Percentiles rank a stretch among this genome's conserved stretches.
Evolutionary conservation across 2,113 vertebrate species (phyloP).

Genomic region (Rallus limicola): DNA sequence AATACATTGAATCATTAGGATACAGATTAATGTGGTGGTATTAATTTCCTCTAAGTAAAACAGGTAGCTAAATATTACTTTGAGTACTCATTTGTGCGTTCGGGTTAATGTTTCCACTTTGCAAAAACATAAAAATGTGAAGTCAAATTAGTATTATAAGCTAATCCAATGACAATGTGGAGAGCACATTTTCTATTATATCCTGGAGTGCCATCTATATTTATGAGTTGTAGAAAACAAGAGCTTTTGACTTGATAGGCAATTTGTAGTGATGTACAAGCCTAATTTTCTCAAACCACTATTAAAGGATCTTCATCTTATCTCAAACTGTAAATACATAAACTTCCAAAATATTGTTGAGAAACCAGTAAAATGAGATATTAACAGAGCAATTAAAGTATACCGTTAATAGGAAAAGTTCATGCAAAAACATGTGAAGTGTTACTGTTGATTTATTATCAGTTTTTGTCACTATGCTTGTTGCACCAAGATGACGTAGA

Average conservation of each 20-base stretch:
- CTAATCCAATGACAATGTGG: background rate
- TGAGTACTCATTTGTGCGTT: background rate
- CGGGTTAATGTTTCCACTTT: constrained; percentile 4
- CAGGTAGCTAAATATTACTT: background rate
- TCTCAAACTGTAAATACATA: background rate
- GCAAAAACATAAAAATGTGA: background rate
- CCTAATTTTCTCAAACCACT: background rate
- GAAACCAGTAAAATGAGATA: background rate
- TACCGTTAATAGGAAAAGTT: background rate
- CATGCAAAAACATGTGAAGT: background rate
- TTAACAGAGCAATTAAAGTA: background rate
- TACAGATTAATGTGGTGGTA: background rate
- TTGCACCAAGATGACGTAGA: background rate
- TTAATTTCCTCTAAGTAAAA: background rate
- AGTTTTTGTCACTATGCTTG: background rate
- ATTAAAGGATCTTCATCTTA: background rate
- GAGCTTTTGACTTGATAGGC: constrained; percentile 14
- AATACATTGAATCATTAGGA: background rate
- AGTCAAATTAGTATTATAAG: background rate
- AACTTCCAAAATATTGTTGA: background rate
- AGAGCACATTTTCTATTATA: background rate
- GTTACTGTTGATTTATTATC: background rate
- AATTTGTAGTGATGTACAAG: background rate
- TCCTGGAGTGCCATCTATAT: background rate
- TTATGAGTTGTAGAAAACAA: constrained; percentile 7